phyloP scores from a whole-genome alignment of 2,888 invertebrate species.

The Neocrepidodera transversa region DNA sequence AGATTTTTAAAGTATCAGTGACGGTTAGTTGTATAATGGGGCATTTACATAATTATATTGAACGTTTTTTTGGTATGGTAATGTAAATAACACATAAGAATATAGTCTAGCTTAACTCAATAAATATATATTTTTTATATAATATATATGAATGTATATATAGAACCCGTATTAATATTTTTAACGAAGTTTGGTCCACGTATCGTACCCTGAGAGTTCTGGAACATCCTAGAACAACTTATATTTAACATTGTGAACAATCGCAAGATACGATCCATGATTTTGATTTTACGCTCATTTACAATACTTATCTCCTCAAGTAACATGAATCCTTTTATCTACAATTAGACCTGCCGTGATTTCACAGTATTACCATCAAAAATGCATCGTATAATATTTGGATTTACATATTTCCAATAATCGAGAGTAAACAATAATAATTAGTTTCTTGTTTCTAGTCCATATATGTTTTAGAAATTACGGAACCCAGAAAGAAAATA shows the following conservation, averaged over 20 bases:
- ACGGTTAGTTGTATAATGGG: constrained; percentile 27
- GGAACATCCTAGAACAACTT: constrained; percentile 61
- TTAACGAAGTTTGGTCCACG: constrained; percentile 55
- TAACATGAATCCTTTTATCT: constrained; percentile 40
- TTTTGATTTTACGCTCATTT: constrained; percentile 62
- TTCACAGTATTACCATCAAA: constrained; percentile 29
- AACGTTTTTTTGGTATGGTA: constrained; percentile 44
- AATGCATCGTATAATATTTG: not conserved
- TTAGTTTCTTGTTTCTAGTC: too few species aligned
- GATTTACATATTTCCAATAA: not conserved
- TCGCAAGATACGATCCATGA: constrained; percentile 55
- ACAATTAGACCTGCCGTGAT: constrained; percentile 26
- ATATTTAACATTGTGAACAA: constrained; percentile 58
- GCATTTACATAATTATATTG: constrained; percentile 46
- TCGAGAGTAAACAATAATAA: too few species aligned
- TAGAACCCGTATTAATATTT: constrained; percentile 58
- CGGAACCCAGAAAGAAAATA: too few species aligned
- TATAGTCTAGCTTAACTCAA: constrained; percentile 54
- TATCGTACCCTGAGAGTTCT: constrained; percentile 56
- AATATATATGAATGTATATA: constrained; percentile 47
- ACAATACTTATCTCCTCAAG: constrained; percentile 48
- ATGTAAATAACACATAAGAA: constrained; percentile 54
- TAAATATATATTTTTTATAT: constrained; percentile 47
- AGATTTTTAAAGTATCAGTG: constrained; percentile 30
- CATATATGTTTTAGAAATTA: too few species aligned